Conservation (phyloP, 2,113 vertebrate species). For the Bubalus kerabau region DNA sequence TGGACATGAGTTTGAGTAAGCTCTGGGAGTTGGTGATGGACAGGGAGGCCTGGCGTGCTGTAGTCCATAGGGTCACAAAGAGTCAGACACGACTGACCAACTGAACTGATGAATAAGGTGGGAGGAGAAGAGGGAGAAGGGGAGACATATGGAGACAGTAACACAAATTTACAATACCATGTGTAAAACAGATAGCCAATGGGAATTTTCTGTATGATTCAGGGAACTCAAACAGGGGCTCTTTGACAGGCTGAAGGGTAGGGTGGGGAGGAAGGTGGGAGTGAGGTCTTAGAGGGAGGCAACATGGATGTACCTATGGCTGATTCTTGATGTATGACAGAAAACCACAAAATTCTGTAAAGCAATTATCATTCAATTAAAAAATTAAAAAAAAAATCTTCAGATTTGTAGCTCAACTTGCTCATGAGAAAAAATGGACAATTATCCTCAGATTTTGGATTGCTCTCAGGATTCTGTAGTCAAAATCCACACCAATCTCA, state of each 20-base stretch:
- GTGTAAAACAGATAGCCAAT: neutral
- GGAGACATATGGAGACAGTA: neutral
- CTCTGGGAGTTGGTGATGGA: neutral
- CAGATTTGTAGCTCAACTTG: neutral
- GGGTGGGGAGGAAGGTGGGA: neutral
- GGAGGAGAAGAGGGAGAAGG: neutral
- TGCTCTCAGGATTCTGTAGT: neutral
- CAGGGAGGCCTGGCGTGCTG: neutral
- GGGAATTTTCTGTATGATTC: neutral
- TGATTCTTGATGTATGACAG: neutral
- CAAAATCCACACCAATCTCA: neutral
- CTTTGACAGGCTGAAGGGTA: neutral
- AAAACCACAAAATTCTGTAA: neutral
- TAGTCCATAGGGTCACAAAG: neutral
- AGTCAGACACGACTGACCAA: rapidly evolving
- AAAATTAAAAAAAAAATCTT: neutral
- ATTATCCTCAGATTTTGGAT: neutral
- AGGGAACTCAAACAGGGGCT: neutral
- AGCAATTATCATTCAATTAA: neutral
- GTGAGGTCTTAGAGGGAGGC: neutral
- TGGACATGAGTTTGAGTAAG: neutral
- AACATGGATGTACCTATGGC: neutral
- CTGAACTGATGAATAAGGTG: neutral
- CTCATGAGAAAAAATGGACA: neutral
- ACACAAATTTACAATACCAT: neutral